Conservation (phyloP, 2,113 vertebrate genomes). For the Zosterops borbonicus region DNA sequence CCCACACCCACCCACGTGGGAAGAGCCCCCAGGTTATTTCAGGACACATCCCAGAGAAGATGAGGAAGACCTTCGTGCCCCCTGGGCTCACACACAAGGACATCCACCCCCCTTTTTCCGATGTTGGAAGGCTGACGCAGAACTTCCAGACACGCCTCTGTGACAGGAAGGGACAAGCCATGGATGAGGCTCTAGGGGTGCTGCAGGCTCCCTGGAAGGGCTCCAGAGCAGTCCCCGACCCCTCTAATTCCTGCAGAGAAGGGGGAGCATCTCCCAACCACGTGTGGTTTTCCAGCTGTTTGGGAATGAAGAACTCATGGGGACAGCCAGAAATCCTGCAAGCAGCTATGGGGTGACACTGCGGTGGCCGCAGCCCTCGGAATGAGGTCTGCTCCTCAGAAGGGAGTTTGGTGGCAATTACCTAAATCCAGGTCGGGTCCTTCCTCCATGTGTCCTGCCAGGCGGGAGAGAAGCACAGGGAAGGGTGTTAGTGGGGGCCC, state of each 20-base stretch:
- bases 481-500: conserved; percentile 69
- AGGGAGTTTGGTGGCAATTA: conserved; percentile 36
- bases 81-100: neutral
- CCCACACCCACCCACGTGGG: neutral
- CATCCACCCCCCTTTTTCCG: neutral
- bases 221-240: neutral
- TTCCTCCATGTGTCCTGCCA: conserved; percentile 87
- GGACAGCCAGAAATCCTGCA: fast-evolving
- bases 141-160: neutral
- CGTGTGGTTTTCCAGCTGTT: neutral
- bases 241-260: neutral
- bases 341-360: fast-evolving
- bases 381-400: fast-evolving
- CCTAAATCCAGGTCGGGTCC: conserved; percentile 91
- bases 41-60: neutral
- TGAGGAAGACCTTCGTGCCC: neutral
- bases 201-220: neutral
- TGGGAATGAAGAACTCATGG: neutral
- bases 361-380: fast-evolving
- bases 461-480: conserved; percentile 73
- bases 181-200: neutral
- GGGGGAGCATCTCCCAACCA: neutral
- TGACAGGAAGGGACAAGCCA: neutral
- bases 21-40: neutral
- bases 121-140: neutral